Conservation (phyloP, 2,113 vertebrate species). For the Pelmatolapia mariae region DNA sequence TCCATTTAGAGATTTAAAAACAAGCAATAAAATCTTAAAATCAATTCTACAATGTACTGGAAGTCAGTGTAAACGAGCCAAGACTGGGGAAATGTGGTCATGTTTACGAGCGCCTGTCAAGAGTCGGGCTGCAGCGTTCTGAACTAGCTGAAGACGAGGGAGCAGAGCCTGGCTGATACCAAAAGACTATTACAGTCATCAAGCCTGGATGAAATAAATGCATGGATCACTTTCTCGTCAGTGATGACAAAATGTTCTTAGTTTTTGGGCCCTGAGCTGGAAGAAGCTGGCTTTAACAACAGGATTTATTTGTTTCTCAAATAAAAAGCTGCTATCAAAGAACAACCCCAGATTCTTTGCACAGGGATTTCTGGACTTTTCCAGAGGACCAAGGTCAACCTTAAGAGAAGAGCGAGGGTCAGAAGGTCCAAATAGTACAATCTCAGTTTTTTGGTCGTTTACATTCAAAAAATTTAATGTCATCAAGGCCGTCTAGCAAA, state of each 20-base stretch:
- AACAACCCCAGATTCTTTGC: background rate
- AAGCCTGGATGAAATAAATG: background rate
- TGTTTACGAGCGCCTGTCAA: background rate
- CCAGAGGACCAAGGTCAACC: background rate
- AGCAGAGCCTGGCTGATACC: background rate
- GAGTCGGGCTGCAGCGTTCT: background rate
- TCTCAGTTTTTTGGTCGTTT: background rate
- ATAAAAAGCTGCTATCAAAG: background rate
- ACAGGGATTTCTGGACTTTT: background rate
- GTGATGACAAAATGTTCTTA: background rate
- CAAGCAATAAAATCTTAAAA: background rate
- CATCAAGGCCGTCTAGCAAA: background rate
- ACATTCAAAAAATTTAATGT: background rate
- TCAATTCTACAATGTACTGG: background rate
- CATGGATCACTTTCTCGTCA: background rate
- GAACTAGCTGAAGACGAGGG: background rate
- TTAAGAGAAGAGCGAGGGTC: background rate
- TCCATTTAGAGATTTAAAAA: background rate
- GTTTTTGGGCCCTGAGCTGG: background rate
- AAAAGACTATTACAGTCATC: background rate
- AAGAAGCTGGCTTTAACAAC: background rate
- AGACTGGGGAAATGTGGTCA: background rate
- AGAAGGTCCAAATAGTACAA: background rate
- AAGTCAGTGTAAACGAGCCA: background rate
- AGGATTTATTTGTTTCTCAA: background rate